A percentile compares a stretch with the other conserved stretches of the same genome.
phyloP scores from a whole-genome alignment of 2,113 vertebrate species.

The Sapayoa aenigma region DNA sequence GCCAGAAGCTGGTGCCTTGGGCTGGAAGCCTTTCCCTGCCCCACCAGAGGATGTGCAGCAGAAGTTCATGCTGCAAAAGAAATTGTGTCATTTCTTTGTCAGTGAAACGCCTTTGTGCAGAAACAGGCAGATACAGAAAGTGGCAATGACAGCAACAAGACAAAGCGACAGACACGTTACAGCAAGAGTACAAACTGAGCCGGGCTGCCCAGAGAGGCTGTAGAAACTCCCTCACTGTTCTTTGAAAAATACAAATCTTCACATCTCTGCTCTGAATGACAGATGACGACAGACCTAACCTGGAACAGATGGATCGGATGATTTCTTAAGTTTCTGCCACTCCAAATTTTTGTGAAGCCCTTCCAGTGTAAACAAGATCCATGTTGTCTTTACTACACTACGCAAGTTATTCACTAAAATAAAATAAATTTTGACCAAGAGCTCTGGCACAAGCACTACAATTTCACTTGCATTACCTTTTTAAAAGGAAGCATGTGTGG shows the following conservation, averaged over 20 bases:
- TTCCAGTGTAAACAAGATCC: neutral
- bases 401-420: neutral
- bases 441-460: neutral
- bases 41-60: neutral
- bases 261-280: neutral
- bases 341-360: neutral
- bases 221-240: neutral
- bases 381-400: accelerated
- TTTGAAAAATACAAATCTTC: neutral
- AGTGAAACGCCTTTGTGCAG: neutral
- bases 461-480: neutral
- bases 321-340: neutral
- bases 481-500: neutral
- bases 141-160: neutral
- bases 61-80: neutral
- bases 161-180: neutral
- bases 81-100: neutral
- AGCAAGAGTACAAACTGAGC: neutral
- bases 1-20: neutral
- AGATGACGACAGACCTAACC: neutral
- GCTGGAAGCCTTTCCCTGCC: neutral
- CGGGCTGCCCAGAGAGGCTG: neutral
- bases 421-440: neutral
- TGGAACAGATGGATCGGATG: neutral
- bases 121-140: neutral